Evolutionary conservation across 2,113 vertebrate genomes (phyloP).

Genomic region (Rhinichthys klamathensis): DNA sequence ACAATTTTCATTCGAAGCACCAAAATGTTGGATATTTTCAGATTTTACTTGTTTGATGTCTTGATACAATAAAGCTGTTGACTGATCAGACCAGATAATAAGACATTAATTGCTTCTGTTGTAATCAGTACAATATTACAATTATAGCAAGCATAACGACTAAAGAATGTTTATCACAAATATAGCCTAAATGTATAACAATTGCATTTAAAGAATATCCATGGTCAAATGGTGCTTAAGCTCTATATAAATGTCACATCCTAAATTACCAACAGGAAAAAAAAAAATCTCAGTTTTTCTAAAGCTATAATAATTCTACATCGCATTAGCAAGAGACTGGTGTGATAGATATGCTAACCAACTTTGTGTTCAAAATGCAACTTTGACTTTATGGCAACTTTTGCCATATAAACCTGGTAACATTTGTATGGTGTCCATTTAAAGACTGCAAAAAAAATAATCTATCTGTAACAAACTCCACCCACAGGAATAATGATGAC

Average conservation of each 20-base stretch:
- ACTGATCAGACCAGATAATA: constrained; percentile 1
- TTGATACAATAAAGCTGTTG: constrained; percentile 29
- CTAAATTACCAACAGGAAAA: neutral
- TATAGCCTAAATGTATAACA: neutral
- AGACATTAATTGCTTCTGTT: neutral
- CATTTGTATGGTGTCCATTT: neutral
- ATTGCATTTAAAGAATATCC: neutral
- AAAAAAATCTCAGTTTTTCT: neutral
- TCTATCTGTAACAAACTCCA: neutral
- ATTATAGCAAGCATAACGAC: neutral
- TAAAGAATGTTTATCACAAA: neutral
- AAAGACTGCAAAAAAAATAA: neutral
- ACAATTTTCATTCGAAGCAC: neutral
- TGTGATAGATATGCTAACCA: neutral
- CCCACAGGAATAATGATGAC: neutral
- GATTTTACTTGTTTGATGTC: constrained; percentile 13
- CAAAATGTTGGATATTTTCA: neutral
- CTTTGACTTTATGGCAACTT: neutral
- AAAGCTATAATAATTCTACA: neutral
- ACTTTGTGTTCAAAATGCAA: neutral
- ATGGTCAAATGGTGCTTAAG: neutral
- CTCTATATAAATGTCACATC: neutral
- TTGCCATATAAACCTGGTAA: neutral
- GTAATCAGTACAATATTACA: neutral
- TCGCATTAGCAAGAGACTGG: neutral